Base-by-base conservation (phyloP, 2,888 invertebrate genomes). In the Cosmia pyralina region DNA sequence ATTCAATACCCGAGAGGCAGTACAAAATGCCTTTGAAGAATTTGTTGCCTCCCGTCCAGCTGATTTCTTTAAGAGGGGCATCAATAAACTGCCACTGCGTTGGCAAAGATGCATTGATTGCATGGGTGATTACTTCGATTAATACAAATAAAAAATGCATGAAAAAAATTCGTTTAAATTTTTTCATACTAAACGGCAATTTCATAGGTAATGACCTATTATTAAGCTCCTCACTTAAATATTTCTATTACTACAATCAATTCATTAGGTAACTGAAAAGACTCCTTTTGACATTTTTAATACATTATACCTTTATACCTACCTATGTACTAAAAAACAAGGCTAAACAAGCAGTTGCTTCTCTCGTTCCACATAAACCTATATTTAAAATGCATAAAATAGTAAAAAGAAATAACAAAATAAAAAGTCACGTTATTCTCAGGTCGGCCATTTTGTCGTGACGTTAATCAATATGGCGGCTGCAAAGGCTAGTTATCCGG, bases 381-480 rank as follows among this genome's bases (percentile, higher is more conserved):
- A 15, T n/a, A 11, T 41, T 41, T n/a, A 8, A 69, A 52, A n/a
- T 38, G 11, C 5, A 34, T 52, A 52, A 65, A 70, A 52, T 17
- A 17, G 0, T 34, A 65, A 71, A 68, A 58, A 62, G 2, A 60
- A 64, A 48, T 50, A 50, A 38, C 34, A 55, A 62, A 75, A 68
- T 71, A 64, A 68, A 75, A 62, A 41, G 28, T 48, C 22, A 65
- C 66, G 62, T 41, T 59, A 69, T 72, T 59, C 60, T 59, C 48
- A 46, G 28, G 76, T 68, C 68, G 62, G 65, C 62, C 76, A 81
- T 80, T 80, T 81, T 58, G 69, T 58, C 38, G 67, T 73, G 55
- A 34, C 65, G 53, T 62, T 59, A 11, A 15, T 69, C 65, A 81
- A 81, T 69, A 81, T 69, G 66, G 59, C 74, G 22, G 55, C 62